A percentile compares a stretch with the other conserved stretches of the same genome.
Evolutionary conservation across 2,113 vertebrate species (phyloP).

Genomic region (Tyrannus savana): DNA sequence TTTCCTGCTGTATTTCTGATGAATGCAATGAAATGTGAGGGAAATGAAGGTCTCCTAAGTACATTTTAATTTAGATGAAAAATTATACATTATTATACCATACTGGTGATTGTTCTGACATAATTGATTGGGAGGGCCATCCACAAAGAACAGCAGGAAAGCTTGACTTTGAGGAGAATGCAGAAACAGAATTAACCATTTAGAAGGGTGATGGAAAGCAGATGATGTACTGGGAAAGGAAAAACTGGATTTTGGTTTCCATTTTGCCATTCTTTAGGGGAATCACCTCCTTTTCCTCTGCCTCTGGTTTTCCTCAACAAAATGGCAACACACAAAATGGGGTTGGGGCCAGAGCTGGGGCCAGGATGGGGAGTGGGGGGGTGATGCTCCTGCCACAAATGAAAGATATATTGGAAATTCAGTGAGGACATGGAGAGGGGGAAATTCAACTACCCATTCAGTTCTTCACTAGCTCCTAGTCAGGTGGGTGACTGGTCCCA

Average conservation of each 20-base stretch:
- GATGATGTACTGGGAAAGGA: not conserved
- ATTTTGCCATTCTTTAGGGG: not conserved
- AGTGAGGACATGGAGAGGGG: not conserved
- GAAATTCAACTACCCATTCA: not conserved
- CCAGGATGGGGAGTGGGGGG: not conserved
- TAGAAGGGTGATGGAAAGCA: not conserved
- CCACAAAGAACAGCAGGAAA: conserved; percentile 19
- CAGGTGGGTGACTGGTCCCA: not conserved
- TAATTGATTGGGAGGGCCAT: conserved; percentile 65
- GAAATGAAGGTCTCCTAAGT: conserved; percentile 66
- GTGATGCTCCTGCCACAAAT: not conserved
- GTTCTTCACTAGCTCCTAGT: not conserved
- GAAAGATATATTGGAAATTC: not conserved
- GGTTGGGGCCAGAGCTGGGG: not conserved
- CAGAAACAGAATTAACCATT: conserved; percentile 17
- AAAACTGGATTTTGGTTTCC: not conserved
- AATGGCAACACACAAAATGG: not conserved
- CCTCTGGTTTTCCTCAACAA: not conserved
- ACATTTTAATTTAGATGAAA: conserved; percentile 71
- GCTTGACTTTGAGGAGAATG: conserved; percentile 40
- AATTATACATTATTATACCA: conserved; percentile 63
- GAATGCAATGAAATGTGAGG: conserved; percentile 61
- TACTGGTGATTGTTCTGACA: conserved; percentile 61
- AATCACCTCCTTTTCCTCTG: not conserved
- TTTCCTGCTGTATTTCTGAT: conserved; percentile 59